These are phyloP conservation scores for Anabas testudineus DNA, from an alignment of 2,797 vertebrate genomes.

Conservation along the genomic window DNA sequence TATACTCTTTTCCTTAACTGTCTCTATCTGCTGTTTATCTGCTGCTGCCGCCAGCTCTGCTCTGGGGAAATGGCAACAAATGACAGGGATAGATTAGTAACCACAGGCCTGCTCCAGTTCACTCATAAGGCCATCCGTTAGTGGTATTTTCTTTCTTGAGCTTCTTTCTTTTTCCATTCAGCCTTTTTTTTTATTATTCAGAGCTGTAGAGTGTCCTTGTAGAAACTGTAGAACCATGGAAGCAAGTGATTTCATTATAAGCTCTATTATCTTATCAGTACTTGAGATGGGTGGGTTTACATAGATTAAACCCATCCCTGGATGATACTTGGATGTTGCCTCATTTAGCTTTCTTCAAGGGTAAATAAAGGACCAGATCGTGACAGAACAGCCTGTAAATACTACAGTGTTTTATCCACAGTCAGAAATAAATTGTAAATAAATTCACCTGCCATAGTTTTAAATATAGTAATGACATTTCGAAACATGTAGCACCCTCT, in stretches of 20 bases:
- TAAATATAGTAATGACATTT: not conserved
- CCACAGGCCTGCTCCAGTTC: slow-evolving; percentile 80
- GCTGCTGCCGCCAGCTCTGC: slow-evolving; percentile 71
- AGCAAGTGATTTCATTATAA: not conserved
- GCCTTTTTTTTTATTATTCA: slow-evolving; percentile 23
- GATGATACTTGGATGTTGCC: not conserved
- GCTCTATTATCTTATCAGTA: not conserved
- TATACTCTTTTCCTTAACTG: slow-evolving; percentile 72
- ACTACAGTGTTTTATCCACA: not conserved
- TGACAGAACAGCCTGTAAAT: not conserved
- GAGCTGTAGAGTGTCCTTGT: not conserved
- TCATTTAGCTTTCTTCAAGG: not conserved
- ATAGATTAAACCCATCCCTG: not conserved
- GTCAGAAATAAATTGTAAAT: not conserved
- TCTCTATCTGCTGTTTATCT: slow-evolving; percentile 81
- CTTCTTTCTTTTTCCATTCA: slow-evolving; percentile 18
- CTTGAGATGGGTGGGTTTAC: not conserved
- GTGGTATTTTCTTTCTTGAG: slow-evolving; percentile 39
- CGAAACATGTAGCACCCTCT: slow-evolving; percentile 49
- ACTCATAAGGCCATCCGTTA: slow-evolving; percentile 75
- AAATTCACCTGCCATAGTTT: not conserved
- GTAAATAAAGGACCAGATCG: not conserved
- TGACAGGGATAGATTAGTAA: slow-evolving; percentile 85
- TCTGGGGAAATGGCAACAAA: slow-evolving; percentile 86
- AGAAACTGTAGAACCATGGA: not conserved